phyloP scores from a whole-genome alignment of 2,797 vertebrate genomes.

The Megalops cyprinoides region DNA sequence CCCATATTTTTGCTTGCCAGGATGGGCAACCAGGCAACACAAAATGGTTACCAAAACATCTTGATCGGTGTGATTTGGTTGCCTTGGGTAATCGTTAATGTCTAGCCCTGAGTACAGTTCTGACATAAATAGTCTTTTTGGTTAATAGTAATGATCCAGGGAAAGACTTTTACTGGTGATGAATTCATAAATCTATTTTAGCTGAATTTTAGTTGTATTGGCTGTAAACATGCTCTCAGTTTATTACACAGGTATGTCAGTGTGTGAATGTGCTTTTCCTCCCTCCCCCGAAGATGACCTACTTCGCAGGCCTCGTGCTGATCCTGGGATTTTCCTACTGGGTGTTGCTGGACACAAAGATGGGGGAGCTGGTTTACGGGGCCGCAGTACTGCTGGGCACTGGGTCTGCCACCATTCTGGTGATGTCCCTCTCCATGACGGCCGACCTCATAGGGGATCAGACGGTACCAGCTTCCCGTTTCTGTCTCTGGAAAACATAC shows the following conservation, averaged over 20 bases:
- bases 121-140: too few relatives aligned
- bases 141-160: too few relatives aligned
- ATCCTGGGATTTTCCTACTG: constrained; percentile 87
- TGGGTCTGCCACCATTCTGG: constrained; percentile 88
- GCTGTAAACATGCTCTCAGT: background rate
- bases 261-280: background rate
- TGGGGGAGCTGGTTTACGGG: constrained; percentile 78
- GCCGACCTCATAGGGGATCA: constrained; percentile 90
- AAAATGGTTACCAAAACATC: too few relatives aligned
- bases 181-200: too few relatives aligned
- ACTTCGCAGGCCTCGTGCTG: constrained; percentile 85
- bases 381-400: constrained; percentile 80
- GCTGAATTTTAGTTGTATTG: too few relatives aligned
- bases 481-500: too few relatives aligned
- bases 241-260: background rate
- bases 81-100: too few relatives aligned
- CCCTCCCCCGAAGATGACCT: constrained; percentile 78
- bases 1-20: too few relatives aligned
- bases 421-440: constrained; percentile 93
- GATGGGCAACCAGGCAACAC: too few relatives aligned
- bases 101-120: too few relatives aligned
- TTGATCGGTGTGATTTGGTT: too few relatives aligned
- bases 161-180: too few relatives aligned
- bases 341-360: constrained; percentile 73
- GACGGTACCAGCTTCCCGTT: constrained; percentile 71